Percentiles rank a stretch among this genome's conserved stretches.
Conservation (phyloP, 2,113 vertebrate genomes). For the Cisticola juncidis region DNA sequence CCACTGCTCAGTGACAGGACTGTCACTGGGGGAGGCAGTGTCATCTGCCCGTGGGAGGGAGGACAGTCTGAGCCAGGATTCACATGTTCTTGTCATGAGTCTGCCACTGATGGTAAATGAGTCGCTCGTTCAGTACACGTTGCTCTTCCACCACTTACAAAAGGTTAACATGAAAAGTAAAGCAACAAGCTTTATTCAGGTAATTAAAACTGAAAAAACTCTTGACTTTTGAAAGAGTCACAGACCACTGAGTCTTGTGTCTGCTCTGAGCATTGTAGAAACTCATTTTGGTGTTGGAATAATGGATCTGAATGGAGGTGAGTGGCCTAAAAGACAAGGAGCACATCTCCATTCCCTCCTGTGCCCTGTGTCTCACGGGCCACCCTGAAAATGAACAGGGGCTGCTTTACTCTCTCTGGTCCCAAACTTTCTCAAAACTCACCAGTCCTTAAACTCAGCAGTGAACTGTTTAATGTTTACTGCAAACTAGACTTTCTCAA, state of each 20-base stretch:
- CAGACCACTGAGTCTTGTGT: background rate
- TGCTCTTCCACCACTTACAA: background rate
- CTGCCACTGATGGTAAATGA: background rate
- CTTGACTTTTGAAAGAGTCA: background rate
- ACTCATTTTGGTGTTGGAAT: background rate
- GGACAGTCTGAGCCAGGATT: background rate
- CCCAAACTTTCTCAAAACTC: background rate
- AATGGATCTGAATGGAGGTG: background rate
- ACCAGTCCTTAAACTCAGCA: background rate
- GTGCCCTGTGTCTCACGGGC: rapidly evolving
- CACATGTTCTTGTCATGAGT: background rate
- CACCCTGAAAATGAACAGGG: background rate
- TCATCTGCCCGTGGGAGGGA: background rate
- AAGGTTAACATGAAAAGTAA: background rate
- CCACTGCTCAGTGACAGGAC: background rate
- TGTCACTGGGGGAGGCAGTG: background rate
- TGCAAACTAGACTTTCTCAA: background rate
- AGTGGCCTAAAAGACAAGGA: background rate
- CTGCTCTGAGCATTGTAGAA: background rate
- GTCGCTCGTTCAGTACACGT: rapidly evolving
- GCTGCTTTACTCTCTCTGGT: background rate
- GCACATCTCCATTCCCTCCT: background rate
- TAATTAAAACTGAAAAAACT: background rate
- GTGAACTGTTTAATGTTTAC: background rate
- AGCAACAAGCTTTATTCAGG: background rate